Evolutionary conservation across 2,888 invertebrate genomes (phyloP).

Genomic region (Muscina levida): DNA sequence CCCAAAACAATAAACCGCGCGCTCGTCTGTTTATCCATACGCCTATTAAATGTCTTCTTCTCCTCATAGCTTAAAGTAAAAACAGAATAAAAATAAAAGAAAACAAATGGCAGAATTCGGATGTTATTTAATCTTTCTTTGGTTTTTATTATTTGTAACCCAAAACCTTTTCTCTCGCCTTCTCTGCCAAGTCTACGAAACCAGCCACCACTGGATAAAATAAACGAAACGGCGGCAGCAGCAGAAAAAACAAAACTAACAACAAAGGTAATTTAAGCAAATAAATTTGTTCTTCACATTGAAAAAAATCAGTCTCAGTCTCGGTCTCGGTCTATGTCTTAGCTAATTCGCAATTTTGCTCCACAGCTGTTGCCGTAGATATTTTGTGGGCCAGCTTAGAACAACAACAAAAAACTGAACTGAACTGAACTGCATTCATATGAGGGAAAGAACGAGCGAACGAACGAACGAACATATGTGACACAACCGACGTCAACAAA

Average conservation of each 20-base stretch:
- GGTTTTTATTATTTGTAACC: slow-evolving; percentile 18
- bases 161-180: slow-evolving; percentile 19
- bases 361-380: no score
- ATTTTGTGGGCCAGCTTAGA: no score
- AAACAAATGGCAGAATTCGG: background rate
- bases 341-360: slow-evolving; percentile 8
- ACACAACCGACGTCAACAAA: slow-evolving; percentile 8
- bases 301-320: slow-evolving; percentile 59
- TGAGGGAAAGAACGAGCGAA: no score
- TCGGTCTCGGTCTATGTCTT: slow-evolving; percentile 35
- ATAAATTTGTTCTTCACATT: slow-evolving; percentile 62
- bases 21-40: background rate
- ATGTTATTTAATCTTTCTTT: background rate
- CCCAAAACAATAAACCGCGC: no score
- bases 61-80: slow-evolving; percentile 7
- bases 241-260: slow-evolving; percentile 49
- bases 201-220: background rate
- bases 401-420: no score
- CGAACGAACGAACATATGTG: background rate
- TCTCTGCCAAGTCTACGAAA: slow-evolving; percentile 21
- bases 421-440: background rate
- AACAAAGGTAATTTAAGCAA: slow-evolving; percentile 58
- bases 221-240: slow-evolving; percentile 34
- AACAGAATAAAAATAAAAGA: no score
- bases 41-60: slow-evolving; percentile 28